Conservation (phyloP, 2,888 invertebrate genomes). For the Dasysyrphus tricinctus region DNA sequence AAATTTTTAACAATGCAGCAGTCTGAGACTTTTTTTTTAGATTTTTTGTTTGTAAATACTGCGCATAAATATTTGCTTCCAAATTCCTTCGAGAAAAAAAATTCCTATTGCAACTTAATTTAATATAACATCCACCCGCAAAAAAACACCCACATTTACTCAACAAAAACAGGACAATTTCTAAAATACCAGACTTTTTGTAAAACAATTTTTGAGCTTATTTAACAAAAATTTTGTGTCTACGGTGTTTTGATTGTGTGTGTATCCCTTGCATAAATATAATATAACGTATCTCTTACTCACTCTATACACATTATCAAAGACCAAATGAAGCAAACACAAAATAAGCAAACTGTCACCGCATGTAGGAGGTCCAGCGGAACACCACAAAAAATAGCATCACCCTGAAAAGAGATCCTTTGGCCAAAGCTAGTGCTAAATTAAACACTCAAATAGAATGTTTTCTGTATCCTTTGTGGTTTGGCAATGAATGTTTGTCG, state of each 20-base stretch:
- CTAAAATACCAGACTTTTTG: constrained; percentile 51
- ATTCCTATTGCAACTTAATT: constrained; percentile 33
- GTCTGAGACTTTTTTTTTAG: background rate
- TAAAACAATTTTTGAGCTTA: constrained; percentile 54
- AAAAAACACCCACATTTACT: constrained; percentile 12
- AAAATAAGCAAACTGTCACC: constrained; percentile 60
- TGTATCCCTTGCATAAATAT: background rate
- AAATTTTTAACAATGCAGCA: background rate
- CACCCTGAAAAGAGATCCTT: constrained; percentile 31
- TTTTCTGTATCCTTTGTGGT: constrained; percentile 76
- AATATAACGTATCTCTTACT: background rate
- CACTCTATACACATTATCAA: background rate
- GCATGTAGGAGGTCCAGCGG: constrained; percentile 49
- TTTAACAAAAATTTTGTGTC: constrained; percentile 59
- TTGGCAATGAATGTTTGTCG: constrained; percentile 74
- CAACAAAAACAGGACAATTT: constrained; percentile 32
- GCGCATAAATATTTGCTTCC: background rate
- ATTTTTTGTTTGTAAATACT: background rate
- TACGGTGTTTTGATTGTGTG: constrained; percentile 23
- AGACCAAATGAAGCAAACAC: constrained; percentile 59
- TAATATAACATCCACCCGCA: constrained; percentile 28
- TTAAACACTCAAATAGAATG: constrained; percentile 77
- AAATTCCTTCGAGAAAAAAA: background rate
- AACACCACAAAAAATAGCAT: constrained; percentile 50
- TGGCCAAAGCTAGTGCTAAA: constrained; percentile 71